Conservation (phyloP, 2,113 vertebrate species). For the Artemisiospiza belli region DNA sequence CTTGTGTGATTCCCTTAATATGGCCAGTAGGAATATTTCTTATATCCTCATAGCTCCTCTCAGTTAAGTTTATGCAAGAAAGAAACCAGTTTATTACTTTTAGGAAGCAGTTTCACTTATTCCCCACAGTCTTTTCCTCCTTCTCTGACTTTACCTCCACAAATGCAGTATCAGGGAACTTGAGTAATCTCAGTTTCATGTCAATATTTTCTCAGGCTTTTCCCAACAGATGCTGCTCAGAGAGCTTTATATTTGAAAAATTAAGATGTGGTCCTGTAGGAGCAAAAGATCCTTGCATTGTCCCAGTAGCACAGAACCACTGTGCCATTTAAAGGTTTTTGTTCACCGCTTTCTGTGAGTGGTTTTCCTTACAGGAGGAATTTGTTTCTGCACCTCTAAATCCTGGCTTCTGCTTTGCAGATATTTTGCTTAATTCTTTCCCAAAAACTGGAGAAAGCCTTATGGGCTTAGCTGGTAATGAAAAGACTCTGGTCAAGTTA, state of each 20-base stretch:
- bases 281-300: not conserved
- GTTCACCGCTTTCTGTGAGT: not conserved
- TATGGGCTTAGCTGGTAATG: not conserved
- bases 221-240: not conserved
- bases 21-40: not conserved
- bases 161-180: not conserved
- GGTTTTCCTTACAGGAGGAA: not conserved
- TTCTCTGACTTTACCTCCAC: not conserved
- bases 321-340: not conserved
- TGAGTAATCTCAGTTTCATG: not conserved
- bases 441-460: not conserved
- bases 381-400: not conserved
- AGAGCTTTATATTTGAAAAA: not conserved
- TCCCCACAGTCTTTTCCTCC: not conserved
- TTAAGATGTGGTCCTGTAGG: not conserved
- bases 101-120: not conserved
- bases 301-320: not conserved
- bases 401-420: not conserved
- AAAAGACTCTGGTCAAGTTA: not conserved
- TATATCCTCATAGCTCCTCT: not conserved
- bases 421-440: not conserved
- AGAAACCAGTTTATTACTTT: not conserved
- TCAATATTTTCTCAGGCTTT: not conserved
- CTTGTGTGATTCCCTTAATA: not conserved
- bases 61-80: not conserved